phyloP scores from a whole-genome alignment of 1,140 invertebrate genomes.

The Stegodyphus dumicola region DNA sequence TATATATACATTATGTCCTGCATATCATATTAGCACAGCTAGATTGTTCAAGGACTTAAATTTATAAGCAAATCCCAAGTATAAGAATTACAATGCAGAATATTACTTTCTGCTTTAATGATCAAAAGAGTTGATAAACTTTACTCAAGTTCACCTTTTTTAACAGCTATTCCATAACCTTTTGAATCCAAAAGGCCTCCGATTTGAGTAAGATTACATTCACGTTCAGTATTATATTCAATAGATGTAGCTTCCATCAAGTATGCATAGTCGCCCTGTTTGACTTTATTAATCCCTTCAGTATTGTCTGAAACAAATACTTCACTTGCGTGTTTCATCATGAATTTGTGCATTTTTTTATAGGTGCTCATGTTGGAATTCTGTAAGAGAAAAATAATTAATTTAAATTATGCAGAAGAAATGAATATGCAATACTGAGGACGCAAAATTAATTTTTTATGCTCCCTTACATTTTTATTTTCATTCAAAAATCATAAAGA shows the following conservation, averaged over 20 bases:
- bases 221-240: constrained; percentile 80
- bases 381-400: constrained; percentile 65
- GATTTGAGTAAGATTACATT: constrained; percentile 81
- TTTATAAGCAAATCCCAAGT: too few species aligned
- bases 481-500: too few species aligned
- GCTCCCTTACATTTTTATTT: too few species aligned
- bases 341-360: constrained; percentile 64
- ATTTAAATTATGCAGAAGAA: neutral
- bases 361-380: constrained; percentile 64
- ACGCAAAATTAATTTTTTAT: too few species aligned
- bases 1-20: too few species aligned
- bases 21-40: too few species aligned
- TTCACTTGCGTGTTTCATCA: constrained; percentile 72
- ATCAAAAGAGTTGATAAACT: too few species aligned
- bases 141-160: constrained; percentile 61
- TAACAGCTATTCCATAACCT: constrained; percentile 67
- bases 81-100: too few species aligned
- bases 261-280: constrained; percentile 79
- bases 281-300: constrained; percentile 85
- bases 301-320: constrained; percentile 83
- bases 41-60: too few species aligned
- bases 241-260: constrained; percentile 87
- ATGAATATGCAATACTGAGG: too few species aligned
- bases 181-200: constrained; percentile 77
- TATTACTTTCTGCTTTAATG: too few species aligned